These are phyloP conservation scores for Engraulis encrasicolus DNA, from an alignment of 2,113 vertebrate genomes.

Conservation along the genomic window DNA sequence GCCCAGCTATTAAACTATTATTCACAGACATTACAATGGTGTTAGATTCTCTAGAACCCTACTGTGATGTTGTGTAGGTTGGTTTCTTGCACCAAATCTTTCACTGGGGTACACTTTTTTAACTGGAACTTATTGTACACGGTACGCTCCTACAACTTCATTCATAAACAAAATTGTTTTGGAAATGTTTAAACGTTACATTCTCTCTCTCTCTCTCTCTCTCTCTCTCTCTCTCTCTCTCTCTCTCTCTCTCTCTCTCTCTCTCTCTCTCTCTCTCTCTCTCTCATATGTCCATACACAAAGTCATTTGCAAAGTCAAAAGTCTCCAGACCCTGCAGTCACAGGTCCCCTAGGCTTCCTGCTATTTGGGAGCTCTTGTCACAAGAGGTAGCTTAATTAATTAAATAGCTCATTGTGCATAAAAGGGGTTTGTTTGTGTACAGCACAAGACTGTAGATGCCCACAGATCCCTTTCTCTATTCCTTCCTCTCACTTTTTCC, in stretches of 20 bases:
- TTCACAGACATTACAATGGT: no score
- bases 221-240: neutral
- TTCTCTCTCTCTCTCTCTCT: neutral
- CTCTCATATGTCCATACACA: neutral
- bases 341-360: neutral
- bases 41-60: no score
- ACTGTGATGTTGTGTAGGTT: neutral
- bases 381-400: slow-evolving; percentile 24
- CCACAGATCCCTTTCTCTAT: neutral
- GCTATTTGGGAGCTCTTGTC: slow-evolving; percentile 4
- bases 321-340: neutral
- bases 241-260: neutral
- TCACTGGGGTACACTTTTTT: neutral
- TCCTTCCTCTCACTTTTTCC: neutral
- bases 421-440: neutral
- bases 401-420: neutral
- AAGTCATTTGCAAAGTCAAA: neutral
- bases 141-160: neutral
- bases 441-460: neutral
- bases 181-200: neutral
- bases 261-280: neutral
- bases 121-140: neutral
- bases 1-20: no score
- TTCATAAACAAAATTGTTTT: neutral
- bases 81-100: neutral